A percentile compares a stretch with the other conserved stretches of the same genome.
phyloP scores from a whole-genome alignment of 2,888 invertebrate genomes.

The Pyralis farinalis region DNA sequence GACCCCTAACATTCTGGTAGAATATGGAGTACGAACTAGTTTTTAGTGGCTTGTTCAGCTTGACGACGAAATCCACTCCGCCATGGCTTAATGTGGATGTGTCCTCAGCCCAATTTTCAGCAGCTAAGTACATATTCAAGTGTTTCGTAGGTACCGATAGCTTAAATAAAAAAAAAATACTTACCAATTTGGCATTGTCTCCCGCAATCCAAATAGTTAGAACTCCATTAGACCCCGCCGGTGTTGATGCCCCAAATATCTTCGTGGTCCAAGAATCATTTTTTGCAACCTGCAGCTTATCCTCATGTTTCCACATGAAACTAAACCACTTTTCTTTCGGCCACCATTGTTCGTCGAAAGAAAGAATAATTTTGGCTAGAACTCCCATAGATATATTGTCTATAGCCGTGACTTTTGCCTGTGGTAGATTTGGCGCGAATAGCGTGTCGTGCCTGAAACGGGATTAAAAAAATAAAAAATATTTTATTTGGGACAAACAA shows the following conservation, averaged over 20 bases:
- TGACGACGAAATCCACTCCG: too few species aligned
- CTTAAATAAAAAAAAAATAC: slow-evolving; percentile 16
- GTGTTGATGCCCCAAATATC: slow-evolving; percentile 27
- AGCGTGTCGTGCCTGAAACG: slow-evolving; percentile 58
- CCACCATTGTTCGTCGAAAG: slow-evolving; percentile 85
- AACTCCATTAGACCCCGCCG: slow-evolving; percentile 30
- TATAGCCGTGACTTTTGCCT: slow-evolving; percentile 77
- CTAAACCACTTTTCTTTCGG: slow-evolving; percentile 24
- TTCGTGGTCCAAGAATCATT: slow-evolving; percentile 39
- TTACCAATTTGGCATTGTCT: slow-evolving; percentile 33
- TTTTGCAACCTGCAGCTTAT: slow-evolving; percentile 15
- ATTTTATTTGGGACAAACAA: too few species aligned
- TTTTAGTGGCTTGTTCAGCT: too few species aligned
- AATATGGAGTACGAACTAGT: too few species aligned
- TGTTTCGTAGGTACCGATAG: too few species aligned
- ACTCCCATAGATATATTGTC: slow-evolving; percentile 83
- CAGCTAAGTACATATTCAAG: too few species aligned
- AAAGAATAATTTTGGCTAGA: slow-evolving; percentile 85
- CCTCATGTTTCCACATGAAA: slow-evolving; percentile 40
- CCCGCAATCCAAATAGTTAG: slow-evolving; percentile 46
- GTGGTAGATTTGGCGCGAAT: slow-evolving; percentile 81
- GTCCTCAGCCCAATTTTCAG: too few species aligned
- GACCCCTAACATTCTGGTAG: too few species aligned
- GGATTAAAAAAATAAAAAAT: too few species aligned
- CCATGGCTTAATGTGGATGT: too few species aligned